These are phyloP conservation scores for Dasyurus viverrinus DNA, from an alignment of 2,113 vertebrate species.

Conservation along the genomic window DNA sequence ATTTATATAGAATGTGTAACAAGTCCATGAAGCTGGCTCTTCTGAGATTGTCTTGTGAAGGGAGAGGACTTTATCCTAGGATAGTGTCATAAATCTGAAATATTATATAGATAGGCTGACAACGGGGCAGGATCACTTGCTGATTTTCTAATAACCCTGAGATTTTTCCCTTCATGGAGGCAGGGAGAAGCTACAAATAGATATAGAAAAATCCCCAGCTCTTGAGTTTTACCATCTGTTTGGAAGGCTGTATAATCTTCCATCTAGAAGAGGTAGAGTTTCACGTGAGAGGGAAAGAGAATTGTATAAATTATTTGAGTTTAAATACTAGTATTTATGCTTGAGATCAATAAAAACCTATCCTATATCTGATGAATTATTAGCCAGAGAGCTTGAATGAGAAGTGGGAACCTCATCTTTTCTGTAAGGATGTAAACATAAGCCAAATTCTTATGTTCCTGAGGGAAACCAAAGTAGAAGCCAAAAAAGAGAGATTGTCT, in stretches of 20 bases:
- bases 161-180: too few relatives aligned
- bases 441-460: neutral
- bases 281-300: too few relatives aligned
- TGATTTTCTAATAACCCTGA: neutral
- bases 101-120: neutral
- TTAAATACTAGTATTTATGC: neutral
- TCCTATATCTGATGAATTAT: neutral
- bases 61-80: neutral
- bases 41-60: neutral
- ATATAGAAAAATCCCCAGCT: too few relatives aligned
- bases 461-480: neutral
- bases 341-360: neutral
- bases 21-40: neutral
- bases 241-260: too few relatives aligned
- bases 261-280: too few relatives aligned
- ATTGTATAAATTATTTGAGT: too few relatives aligned
- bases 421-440: neutral
- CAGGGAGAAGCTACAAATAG: too few relatives aligned
- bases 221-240: too few relatives aligned
- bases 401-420: neutral
- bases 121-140: neutral
- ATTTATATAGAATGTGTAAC: neutral
- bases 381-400: neutral
- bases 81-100: neutral
- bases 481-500: neutral